Evolutionary conservation across 2,113 vertebrate species (phyloP).

Genomic region (Tachysurus vachellii): DNA sequence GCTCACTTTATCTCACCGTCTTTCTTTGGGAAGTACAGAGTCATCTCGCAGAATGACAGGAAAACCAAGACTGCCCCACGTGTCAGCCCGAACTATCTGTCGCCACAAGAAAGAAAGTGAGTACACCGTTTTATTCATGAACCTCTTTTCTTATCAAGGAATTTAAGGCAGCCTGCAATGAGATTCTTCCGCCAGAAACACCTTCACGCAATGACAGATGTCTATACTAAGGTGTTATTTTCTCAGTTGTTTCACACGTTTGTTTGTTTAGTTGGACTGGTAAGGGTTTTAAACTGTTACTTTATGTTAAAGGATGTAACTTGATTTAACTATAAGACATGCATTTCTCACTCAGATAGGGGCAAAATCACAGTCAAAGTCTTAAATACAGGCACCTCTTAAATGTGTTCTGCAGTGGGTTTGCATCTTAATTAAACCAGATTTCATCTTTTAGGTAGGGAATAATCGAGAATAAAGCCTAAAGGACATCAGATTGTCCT

Average conservation of each 20-base stretch:
- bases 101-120: neutral
- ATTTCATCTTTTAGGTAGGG: neutral
- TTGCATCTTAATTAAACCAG: neutral
- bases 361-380: neutral
- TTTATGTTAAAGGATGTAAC: neutral
- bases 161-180: neutral
- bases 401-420: neutral
- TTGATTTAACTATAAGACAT: neutral
- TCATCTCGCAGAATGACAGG: neutral
- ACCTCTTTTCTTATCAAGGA: neutral
- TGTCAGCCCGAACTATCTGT: neutral
- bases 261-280: neutral
- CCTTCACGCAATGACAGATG: neutral
- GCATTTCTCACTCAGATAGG: neutral
- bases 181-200: conserved; percentile 1
- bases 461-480: neutral
- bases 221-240: neutral
- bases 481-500: neutral
- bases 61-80: neutral
- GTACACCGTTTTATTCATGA: neutral
- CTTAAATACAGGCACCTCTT: neutral
- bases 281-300: neutral
- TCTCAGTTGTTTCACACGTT: neutral
- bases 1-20: neutral
- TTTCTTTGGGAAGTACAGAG: conserved; percentile 3